A percentile compares a stretch with the other conserved stretches of the same genome.
Conservation (phyloP, 2,113 vertebrate genomes). For the Miniopterus natalensis region DNA sequence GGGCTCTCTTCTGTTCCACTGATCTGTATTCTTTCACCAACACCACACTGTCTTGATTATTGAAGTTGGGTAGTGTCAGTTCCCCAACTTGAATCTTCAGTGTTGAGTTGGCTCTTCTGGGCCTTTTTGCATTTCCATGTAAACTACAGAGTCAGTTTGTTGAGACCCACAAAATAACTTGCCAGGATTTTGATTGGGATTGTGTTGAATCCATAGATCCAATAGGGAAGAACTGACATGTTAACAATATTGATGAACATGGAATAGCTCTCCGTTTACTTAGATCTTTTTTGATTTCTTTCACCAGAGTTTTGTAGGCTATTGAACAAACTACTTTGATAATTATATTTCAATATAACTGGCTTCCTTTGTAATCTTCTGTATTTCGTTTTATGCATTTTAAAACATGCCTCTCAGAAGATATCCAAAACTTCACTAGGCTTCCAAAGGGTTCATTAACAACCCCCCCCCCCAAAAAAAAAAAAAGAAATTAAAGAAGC, state of each 20-base stretch:
- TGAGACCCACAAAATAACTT: neutral
- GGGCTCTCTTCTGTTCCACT: neutral
- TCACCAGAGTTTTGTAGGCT: neutral
- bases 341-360: constrained; percentile 21
- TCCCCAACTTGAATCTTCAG: neutral
- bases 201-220: neutral
- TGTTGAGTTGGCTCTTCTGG: neutral
- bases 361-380: neutral
- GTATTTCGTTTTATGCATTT: neutral
- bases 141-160: neutral
- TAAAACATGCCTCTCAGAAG: neutral
- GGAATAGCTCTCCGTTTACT: neutral
- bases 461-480: neutral
- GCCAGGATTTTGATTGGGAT: constrained; percentile 7
- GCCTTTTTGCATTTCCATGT: neutral
- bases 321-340: neutral
- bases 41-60: neutral
- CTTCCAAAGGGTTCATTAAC: neutral
- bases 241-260: neutral
- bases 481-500: neutral
- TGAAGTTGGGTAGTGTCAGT: neutral
- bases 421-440: neutral
- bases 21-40: neutral
- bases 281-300: constrained; percentile 5
- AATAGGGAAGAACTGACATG: neutral